Base-by-base conservation (phyloP, 2,797 vertebrate genomes). In the Pempheris klunzingeri region DNA sequence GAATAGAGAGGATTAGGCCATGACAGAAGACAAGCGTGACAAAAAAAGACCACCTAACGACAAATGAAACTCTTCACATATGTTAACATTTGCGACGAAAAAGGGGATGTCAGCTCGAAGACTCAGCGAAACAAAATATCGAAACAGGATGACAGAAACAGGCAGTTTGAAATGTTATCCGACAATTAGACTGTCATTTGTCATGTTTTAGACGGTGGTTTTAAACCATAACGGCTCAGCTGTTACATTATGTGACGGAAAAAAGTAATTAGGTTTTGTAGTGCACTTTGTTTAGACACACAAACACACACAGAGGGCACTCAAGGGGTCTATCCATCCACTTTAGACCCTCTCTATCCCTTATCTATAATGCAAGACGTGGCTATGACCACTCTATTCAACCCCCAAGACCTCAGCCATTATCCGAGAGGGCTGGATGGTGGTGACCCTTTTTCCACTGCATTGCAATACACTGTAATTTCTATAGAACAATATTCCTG, bases 311-410 rank as follows among this genome's bases (percentile, higher is more conserved):
- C 61, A 36, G 10, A 71, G 61, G 54, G 43, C 79, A 90, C 89
- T 91, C 79, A 80, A 65, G 74, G 78, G 74, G 71, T 84, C 63
- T 43, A 62, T 84, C 73, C 74, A 69, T 77, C 83, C 88, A 88
- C 85, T 90, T 81, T 65, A 88, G 80, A 83, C n/a, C 77, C 74
- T 79, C 79, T 88, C 84, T 75, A 50, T 78, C 46, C 67, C 76
- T 87, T 73, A 92, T 92, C 77, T 87, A 91, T 92, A 89, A 91
- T 91, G 86, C 82, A 92, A 61, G 69, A 68, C 7, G 4, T 18
- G 47, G 75, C 82, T 55, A 76, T 74, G 88, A 88, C 74, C 81
- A 36, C 80, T 79, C 71, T 24, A 24, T 71, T 66, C 80, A 74
- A 32, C 72, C 77, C 63, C 53, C 58, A 54, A 74, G 84, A 82